Base-by-base conservation (phyloP, 2,797 vertebrate genomes). In the Pygocentrus nattereri region DNA sequence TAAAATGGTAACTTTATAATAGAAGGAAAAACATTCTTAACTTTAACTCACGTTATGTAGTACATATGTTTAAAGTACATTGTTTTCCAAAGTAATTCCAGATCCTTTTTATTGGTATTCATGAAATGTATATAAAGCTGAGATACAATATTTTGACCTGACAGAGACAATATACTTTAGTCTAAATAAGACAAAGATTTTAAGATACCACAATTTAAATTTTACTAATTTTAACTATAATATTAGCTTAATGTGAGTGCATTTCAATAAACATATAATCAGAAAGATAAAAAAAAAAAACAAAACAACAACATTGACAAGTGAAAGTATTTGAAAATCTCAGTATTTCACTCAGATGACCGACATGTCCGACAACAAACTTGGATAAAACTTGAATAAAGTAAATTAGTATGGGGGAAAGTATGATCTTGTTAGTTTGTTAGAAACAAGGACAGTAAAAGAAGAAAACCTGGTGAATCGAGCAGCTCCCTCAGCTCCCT, bases 401-500 rank as follows among this genome's bases (percentile, higher is more conserved):
- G 52, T 59, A 3, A 70, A 70, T 50, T n/a, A 78, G 58, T 61
- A 56, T 16, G 0, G 11, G 16, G 31, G 15, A 23, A 30, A 59
- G 49, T 6, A 30, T 27, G 41, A 23, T 68, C 54, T 72, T 77
- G 62, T 78, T 38, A 49, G 87, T 85, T 64, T 87, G 18, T 61
- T 82, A 68, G 70, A 78, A 76, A 54, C 47, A 54, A 72, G 18
- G 30, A 50, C 25, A 52, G 70, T 18, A 71, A 83, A 85, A 82
- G 30, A 73, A 0, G 58, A 68, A 84, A 82, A 86, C 82, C 85
- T 80, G 82, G 70, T 34, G 31, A 75, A 77, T 34, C 41, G 49
- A 84, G 81, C 27, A 61, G 78, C 84, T 83, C 80, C 19, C 69
- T 68, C 80, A 84, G 82, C 58, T 44, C 41, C 41, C 85, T 86